Evolutionary conservation across 2,888 invertebrate genomes (phyloP).

Genomic region (Drosophila limbata): DNA sequence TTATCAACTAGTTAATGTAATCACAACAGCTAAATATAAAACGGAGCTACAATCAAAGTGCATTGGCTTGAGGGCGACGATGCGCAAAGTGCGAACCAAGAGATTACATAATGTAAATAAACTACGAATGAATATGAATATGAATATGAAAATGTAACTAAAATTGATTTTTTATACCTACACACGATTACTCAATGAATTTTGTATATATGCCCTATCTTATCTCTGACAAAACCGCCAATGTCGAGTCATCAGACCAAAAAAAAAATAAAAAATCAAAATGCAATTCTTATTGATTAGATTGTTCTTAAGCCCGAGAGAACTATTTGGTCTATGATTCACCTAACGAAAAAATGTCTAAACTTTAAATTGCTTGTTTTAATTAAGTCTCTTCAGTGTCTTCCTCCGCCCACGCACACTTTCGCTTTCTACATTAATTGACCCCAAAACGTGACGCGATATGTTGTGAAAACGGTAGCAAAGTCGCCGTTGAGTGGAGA

Average conservation of each 20-base stretch:
- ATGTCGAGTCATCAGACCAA: slow-evolving; percentile 52
- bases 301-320: slow-evolving; percentile 36
- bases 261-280: slow-evolving; percentile 16
- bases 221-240: slow-evolving; percentile 38
- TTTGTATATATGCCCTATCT: slow-evolving; percentile 35
- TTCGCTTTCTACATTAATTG: slow-evolving; percentile 55
- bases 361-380: slow-evolving; percentile 41
- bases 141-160: slow-evolving; percentile 15
- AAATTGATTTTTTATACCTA: slow-evolving; percentile 16
- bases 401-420: slow-evolving; percentile 27
- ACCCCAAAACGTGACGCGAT: slow-evolving; percentile 71
- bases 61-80: slow-evolving; percentile 61
- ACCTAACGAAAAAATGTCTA: slow-evolving; percentile 25
- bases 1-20: slow-evolving; percentile 61
- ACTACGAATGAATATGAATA: slow-evolving; percentile 7
- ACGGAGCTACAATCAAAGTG: slow-evolving; percentile 51
- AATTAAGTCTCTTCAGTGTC: slow-evolving; percentile 41
- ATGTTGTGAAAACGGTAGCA: slow-evolving; percentile 43
- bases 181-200: slow-evolving; percentile 40
- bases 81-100: slow-evolving; percentile 42
- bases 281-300: slow-evolving; percentile 48
- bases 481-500: slow-evolving; percentile 6
- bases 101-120: slow-evolving; percentile 44
- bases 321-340: slow-evolving; percentile 60
- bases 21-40: slow-evolving; percentile 27